These are phyloP conservation scores for Drosophila kurseongensis DNA, from an alignment of 1,140 invertebrate species.

Conservation along the genomic window DNA sequence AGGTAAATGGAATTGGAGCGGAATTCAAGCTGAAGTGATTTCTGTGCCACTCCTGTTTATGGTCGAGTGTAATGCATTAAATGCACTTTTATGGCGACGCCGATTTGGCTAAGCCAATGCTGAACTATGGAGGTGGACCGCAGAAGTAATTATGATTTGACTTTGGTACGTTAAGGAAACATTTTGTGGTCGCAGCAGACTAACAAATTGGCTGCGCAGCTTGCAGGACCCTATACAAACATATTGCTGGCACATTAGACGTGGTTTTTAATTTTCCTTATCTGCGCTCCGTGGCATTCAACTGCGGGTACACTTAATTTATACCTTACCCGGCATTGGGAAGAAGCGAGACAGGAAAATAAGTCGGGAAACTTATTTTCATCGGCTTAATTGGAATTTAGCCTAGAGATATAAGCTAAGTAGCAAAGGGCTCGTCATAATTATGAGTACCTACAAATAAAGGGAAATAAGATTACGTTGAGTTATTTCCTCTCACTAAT, in stretches of 20 bases:
- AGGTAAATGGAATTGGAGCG: too few relatives aligned
- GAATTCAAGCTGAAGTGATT: too few relatives aligned
- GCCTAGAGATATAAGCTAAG: slow-evolving; percentile 18
- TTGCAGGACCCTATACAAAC: slow-evolving; percentile 30
- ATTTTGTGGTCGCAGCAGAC: slow-evolving; percentile 51
- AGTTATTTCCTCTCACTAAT: slow-evolving; percentile 3
- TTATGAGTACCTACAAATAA: slow-evolving; percentile 22
- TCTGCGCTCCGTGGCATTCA: slow-evolving; percentile 23
- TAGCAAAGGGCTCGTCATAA: slow-evolving; percentile 25
- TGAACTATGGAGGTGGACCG: slow-evolving; percentile 16
- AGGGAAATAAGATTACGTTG: slow-evolving; percentile 9
- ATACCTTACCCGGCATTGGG: slow-evolving; percentile 32
- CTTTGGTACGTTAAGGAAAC: slow-evolving; percentile 51
- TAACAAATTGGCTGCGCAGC: slow-evolving; percentile 59
- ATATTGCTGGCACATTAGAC: slow-evolving; percentile 59
- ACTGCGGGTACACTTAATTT: slow-evolving; percentile 49
- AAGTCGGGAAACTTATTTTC: slow-evolving; percentile 61
- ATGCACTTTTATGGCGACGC: slow-evolving; percentile 46
- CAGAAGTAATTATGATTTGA: slow-evolving; percentile 67
- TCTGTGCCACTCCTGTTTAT: too few relatives aligned
- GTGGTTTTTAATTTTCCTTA: slow-evolving; percentile 67
- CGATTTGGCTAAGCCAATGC: not conserved
- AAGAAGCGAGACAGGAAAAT: slow-evolving; percentile 6
- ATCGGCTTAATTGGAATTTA: slow-evolving; percentile 64
- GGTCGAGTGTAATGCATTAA: slow-evolving; percentile 41